Conservation (phyloP, 2,888 invertebrate species). For the Heliconius ethilla region DNA sequence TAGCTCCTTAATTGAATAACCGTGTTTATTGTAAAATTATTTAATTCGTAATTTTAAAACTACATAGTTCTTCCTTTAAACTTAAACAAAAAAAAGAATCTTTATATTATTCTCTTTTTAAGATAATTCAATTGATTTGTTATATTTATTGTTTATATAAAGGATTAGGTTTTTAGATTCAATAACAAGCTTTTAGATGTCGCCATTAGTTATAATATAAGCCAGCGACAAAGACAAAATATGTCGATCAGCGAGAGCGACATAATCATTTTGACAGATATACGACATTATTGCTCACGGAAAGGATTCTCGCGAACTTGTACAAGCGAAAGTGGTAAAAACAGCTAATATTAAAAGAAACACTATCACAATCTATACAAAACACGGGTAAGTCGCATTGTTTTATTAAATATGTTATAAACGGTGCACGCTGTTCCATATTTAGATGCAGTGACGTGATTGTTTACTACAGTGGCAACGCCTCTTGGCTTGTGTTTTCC, state of each 20-base stretch:
- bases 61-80: too few relatives aligned
- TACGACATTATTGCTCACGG: conserved; percentile 48
- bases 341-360: conserved; percentile 25
- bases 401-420: conserved; percentile 9
- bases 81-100: too few relatives aligned
- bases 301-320: conserved; percentile 56
- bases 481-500: conserved; percentile 77
- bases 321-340: conserved; percentile 54
- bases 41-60: too few relatives aligned
- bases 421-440: conserved; percentile 49
- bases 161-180: neutral
- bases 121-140: too few relatives aligned
- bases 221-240: conserved; percentile 8
- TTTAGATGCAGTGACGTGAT: conserved; percentile 78
- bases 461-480: conserved; percentile 82
- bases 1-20: neutral
- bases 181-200: neutral
- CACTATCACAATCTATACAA: conserved; percentile 26
- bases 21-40: too few relatives aligned
- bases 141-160: too few relatives aligned
- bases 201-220: conserved; percentile 2
- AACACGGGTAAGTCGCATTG: conserved; percentile 43
- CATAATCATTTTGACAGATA: conserved; percentile 49
- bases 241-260: conserved; percentile 24
- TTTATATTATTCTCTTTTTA: too few relatives aligned